These are phyloP conservation scores for Tipula confusa DNA, from an alignment of 2,888 invertebrate genomes.

Conservation along the genomic window DNA sequence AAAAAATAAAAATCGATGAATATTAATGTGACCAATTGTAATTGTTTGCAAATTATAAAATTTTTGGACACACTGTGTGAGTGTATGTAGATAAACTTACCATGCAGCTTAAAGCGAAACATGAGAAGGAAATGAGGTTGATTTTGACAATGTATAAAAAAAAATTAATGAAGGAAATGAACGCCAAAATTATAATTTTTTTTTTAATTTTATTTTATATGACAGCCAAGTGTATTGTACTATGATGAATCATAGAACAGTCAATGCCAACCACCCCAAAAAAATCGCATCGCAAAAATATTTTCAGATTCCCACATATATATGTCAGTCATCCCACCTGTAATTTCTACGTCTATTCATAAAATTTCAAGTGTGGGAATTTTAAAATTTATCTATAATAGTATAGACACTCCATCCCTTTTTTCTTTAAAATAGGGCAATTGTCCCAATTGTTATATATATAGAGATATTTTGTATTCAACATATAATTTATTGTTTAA, in stretches of 20 bases:
- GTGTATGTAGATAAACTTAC: background rate
- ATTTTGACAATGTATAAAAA: background rate
- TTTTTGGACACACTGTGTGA: background rate
- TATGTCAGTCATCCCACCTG: constrained; percentile 12
- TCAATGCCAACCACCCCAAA: constrained; percentile 16
- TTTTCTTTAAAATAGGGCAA: background rate
- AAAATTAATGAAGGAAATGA: background rate
- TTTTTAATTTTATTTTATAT: too few relatives aligned
- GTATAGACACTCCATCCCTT: background rate
- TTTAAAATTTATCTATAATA: background rate
- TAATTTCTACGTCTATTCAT: background rate
- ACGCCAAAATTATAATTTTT: background rate
- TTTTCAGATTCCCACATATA: background rate
- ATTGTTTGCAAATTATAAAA: background rate
- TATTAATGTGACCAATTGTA: background rate
- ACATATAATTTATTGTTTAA: background rate
- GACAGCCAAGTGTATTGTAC: background rate
- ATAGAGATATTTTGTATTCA: background rate
- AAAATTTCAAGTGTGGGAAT: background rate
- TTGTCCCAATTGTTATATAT: background rate
- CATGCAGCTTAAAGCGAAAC: background rate
- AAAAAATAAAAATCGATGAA: background rate
- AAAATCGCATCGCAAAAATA: background rate
- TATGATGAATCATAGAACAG: background rate
- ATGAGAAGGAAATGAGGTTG: constrained; percentile 8